phyloP scores from a whole-genome alignment of 2,888 invertebrate species.

The Automeris io region DNA sequence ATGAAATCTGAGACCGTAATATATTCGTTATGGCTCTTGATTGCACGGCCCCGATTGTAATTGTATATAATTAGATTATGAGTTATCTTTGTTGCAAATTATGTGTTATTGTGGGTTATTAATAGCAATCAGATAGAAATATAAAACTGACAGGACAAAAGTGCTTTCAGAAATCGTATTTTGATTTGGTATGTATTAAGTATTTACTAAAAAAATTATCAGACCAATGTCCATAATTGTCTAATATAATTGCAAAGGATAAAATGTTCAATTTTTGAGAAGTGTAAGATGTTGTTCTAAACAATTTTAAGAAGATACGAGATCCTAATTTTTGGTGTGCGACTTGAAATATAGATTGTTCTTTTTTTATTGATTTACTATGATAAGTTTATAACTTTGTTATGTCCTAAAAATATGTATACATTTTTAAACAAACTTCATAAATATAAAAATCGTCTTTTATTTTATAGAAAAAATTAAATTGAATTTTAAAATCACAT shows the following conservation, averaged over 20 bases:
- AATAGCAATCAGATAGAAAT: slow-evolving; percentile 11
- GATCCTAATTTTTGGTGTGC: no score
- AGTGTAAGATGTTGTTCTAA: no score
- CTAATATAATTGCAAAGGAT: no score
- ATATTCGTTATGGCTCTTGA: slow-evolving; percentile 27
- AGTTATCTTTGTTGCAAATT: slow-evolving; percentile 13
- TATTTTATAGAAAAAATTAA: background rate
- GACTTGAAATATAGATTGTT: no score
- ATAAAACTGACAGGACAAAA: slow-evolving; percentile 14
- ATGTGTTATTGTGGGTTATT: slow-evolving; percentile 13
- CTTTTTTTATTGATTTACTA: slow-evolving; percentile 2
- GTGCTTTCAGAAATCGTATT: slow-evolving; percentile 12
- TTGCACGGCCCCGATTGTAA: slow-evolving; percentile 24
- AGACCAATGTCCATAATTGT: no score
- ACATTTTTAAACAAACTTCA: no score
- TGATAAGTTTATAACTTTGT: no score
- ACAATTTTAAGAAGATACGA: no score
- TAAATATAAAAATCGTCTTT: no score
- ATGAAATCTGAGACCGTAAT: slow-evolving; percentile 36
- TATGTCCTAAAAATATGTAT: background rate
- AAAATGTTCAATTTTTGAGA: no score
- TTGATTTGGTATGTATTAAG: no score
- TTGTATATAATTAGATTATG: slow-evolving; percentile 16
- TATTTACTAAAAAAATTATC: no score
- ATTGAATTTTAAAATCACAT: background rate